phyloP scores from a whole-genome alignment of 2,797 vertebrate genomes.

The Bradypus variegatus region DNA sequence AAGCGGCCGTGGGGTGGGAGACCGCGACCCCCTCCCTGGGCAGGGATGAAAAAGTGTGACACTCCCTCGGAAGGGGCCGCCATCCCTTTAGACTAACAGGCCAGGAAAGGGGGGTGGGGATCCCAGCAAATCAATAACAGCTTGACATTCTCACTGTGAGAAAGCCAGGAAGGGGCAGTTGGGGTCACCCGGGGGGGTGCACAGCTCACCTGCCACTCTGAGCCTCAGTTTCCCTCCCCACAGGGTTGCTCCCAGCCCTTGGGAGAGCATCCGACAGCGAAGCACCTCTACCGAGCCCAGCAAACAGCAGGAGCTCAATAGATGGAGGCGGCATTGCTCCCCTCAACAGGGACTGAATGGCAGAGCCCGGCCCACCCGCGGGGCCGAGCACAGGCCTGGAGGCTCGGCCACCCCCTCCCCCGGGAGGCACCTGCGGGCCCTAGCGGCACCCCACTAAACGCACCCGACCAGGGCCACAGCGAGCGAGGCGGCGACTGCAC shows the following conservation, averaged over 20 bases:
- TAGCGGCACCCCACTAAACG: too few species aligned
- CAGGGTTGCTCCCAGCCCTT: fast-evolving
- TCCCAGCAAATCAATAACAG: background rate
- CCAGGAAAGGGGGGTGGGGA: background rate
- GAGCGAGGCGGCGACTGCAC: too few species aligned
- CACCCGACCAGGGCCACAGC: too few species aligned
- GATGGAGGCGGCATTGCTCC: too few species aligned
- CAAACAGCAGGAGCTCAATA: too few species aligned
- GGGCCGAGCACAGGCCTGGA: too few species aligned
- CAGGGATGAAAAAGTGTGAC: background rate
- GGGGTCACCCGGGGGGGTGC: background rate
- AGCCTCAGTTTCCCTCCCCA: background rate
- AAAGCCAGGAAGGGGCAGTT: background rate
- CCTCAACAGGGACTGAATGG: too few species aligned
- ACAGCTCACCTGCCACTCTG: background rate
- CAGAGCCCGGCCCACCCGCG: too few species aligned
- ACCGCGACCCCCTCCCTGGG: conserved; percentile 35
- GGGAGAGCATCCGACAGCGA: too few species aligned
- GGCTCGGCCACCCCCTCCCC: too few species aligned
- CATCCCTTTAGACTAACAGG: background rate
- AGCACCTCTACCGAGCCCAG: too few species aligned
- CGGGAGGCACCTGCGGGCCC: too few species aligned
- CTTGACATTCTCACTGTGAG: conserved; percentile 38
- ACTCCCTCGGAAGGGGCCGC: background rate
- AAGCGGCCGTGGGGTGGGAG: background rate